phyloP scores from a whole-genome alignment of 2,113 vertebrate species.

The Peucedramus taeniatus region DNA sequence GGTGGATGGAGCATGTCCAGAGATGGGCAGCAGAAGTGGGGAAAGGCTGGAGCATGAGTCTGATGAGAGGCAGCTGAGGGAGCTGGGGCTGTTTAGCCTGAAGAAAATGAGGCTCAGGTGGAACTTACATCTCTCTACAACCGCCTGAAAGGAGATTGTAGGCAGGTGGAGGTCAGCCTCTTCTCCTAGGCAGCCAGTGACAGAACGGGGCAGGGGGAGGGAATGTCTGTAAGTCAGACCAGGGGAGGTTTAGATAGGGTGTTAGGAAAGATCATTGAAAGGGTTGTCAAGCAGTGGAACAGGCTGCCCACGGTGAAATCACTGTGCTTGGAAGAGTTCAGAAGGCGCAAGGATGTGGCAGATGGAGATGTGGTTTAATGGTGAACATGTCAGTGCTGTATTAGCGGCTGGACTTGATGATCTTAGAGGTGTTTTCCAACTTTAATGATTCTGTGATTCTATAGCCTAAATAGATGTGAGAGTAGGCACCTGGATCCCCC shows the following conservation, averaged over 20 bases:
- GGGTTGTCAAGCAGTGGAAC: background rate
- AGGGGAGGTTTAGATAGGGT: background rate
- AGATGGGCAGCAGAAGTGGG: fast-evolving
- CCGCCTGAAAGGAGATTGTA: background rate
- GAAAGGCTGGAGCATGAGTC: background rate
- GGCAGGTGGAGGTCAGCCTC: fast-evolving
- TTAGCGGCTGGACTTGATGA: background rate
- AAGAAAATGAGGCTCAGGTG: background rate
- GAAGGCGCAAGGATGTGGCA: background rate
- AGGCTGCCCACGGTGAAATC: background rate
- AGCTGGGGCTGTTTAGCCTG: background rate
- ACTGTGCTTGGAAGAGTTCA: background rate
- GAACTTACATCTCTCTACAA: background rate
- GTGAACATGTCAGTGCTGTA: background rate
- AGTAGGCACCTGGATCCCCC: background rate
- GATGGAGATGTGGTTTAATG: background rate
- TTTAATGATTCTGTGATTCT: background rate
- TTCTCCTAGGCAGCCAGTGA: background rate
- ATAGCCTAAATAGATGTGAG: background rate
- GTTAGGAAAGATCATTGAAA: background rate
- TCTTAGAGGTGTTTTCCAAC: background rate
- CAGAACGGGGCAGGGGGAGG: background rate
- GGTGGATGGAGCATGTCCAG: background rate
- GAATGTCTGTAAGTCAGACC: background rate
- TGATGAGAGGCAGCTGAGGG: background rate